Conservation (phyloP, 1,140 invertebrate species). For the Camponotus pennsylvanicus region DNA sequence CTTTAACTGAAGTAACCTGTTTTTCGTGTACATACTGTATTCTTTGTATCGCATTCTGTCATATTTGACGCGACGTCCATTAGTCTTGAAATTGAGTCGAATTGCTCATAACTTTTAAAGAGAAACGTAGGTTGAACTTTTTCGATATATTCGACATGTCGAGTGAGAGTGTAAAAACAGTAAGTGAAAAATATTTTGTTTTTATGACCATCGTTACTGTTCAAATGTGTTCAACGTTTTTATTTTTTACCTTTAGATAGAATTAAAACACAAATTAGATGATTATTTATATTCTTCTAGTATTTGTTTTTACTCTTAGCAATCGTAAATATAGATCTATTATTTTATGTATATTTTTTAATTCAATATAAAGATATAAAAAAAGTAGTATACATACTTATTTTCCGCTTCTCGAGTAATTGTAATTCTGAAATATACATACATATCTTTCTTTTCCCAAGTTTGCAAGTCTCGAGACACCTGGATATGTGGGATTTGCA, state of each 20-base stretch:
- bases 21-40: background rate
- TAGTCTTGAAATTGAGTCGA: constrained; percentile 45
- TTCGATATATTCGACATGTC: constrained; percentile 76
- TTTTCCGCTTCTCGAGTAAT: background rate
- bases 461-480: constrained; percentile 93
- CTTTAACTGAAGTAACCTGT: constrained; percentile 40
- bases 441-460: constrained; percentile 77
- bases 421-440: background rate
- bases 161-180: constrained; percentile 84
- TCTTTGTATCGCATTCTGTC: constrained; percentile 28
- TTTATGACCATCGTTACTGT: too few species aligned
- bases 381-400: background rate
- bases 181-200: constrained; percentile 64
- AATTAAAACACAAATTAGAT: too few species aligned
- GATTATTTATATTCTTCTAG: too few species aligned
- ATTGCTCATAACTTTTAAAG: constrained; percentile 4
- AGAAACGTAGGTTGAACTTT: background rate
- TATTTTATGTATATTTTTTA: background rate
- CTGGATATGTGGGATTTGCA: constrained; percentile 97
- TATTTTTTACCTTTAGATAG: too few species aligned
- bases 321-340: too few species aligned
- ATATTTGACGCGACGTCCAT: constrained; percentile 23
- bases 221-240: too few species aligned
- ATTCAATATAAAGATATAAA: background rate
- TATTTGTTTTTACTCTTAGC: too few species aligned